Base-by-base conservation (phyloP, 1,140 invertebrate species). In the Dendroctonus valens region DNA sequence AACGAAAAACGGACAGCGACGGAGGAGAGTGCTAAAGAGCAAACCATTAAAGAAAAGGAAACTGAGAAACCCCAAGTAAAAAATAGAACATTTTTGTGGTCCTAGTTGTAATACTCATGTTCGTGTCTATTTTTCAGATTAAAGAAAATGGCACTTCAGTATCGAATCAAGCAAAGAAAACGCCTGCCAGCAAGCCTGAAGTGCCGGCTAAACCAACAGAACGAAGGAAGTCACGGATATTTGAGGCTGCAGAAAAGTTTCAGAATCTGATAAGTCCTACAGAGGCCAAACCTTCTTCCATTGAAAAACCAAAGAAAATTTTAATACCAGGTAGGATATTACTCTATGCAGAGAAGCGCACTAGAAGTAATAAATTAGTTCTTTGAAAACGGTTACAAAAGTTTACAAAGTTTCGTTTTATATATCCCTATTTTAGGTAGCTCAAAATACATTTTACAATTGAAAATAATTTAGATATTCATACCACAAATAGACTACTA, bases 271-370 rank as follows among this genome's bases (percentile, higher is more conserved):
- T 80, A 2, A 77, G 78, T 7, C 72, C 73, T 6, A 77, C 59
- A 5, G 74, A 77, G 26, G 70, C 74, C 39, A 72, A 78, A 12
- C 67, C 73, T 9, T 72, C 70, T 14, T 77, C 76, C 4, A 78
- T 81, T 4, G 83, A 88, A 40, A 91, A 91, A 76, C 87, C 88
- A 11, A 92, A 91, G 75, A 92, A 92, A 74, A 83, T 91, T 40
- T 85, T 89, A 68, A 88, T 92, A 74, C 88, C 90, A 11, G 90
- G 83, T 78, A 61, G 49, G 60, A 14, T 37, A 12, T 55, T 41
- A 40, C 8, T 52, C 1, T 26, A 26, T 26, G 26, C 3, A 26
- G 26, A 26, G 1, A 26, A 3, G 26, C 26, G 26, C 26, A 26
- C 26, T 26, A 26, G 26, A 26, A 26, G 26, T 11, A 46, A 46